These are phyloP conservation scores for Kryptopterus vitreolus DNA, from an alignment of 2,797 vertebrate species.

Conservation along the genomic window DNA sequence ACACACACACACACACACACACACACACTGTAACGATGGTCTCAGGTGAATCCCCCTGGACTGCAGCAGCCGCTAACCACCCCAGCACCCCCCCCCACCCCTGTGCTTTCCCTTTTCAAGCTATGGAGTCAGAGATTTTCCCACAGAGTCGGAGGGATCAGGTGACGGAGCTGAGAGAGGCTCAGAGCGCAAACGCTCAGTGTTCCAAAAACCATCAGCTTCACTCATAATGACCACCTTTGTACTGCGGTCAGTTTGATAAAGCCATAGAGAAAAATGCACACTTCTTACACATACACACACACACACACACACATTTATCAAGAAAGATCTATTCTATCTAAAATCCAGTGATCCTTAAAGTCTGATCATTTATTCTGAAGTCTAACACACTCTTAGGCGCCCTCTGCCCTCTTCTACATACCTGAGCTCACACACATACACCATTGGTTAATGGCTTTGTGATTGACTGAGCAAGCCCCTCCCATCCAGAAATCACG, in stretches of 20 bases:
- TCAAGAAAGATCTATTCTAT: slow-evolving; percentile 51
- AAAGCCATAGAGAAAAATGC: slow-evolving; percentile 49
- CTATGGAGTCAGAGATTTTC: slow-evolving; percentile 43
- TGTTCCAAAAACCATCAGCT: slow-evolving; percentile 59
- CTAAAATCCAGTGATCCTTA: slow-evolving; percentile 53
- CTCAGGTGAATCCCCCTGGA: background rate
- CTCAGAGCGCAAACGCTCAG: slow-evolving; percentile 57
- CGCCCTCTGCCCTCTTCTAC: background rate
- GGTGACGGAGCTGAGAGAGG: slow-evolving; percentile 65
- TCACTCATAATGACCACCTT: slow-evolving; percentile 70
- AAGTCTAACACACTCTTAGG: slow-evolving; percentile 27
- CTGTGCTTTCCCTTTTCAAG: background rate
- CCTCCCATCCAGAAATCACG: background rate
- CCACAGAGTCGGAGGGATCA: slow-evolving; percentile 62
- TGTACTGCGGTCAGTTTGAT: slow-evolving; percentile 63
- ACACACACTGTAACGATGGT: background rate
- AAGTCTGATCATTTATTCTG: slow-evolving; percentile 37
- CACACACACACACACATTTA: slow-evolving; percentile 48
- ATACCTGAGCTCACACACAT: background rate
- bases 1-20: slow-evolving; percentile 15
- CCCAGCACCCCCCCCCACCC: background rate
- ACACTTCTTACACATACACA: slow-evolving; percentile 30
- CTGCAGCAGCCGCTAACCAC: background rate
- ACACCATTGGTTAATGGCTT: background rate
- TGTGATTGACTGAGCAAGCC: background rate